Evolutionary conservation across 2,113 vertebrate species (phyloP), one percentile per base, ranked within the genome.

Genomic region (Podarcis raffonei): DNA sequence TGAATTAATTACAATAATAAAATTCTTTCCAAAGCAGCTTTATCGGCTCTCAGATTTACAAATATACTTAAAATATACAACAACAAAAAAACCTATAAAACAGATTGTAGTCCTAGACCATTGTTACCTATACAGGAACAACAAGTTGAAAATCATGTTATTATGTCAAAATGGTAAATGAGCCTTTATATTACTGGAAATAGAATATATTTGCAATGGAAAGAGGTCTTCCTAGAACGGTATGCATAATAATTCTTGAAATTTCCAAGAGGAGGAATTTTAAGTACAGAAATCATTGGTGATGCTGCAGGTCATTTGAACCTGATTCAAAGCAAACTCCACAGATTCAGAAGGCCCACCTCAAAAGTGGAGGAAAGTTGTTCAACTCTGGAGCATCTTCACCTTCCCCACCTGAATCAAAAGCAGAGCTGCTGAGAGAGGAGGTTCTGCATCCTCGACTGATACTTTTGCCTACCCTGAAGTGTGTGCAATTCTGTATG

Each of bases 101-200:
- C 4, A 25, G 37, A 8, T 80, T 48, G 22, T 5, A n/a, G 42
- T 16, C 62, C 1, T 57, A 57, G 42, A 57, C 27, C 15, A 59
- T 81, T 39, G 69, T 42, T 71, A n/a, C n/a, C 8, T 30, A 16
- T 69, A 1, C n/a, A 6, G 12, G 59, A 1, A 35, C 8, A 4
- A 53, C 65, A 5, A 3, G 1, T 0, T 0, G 35, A 39, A 76
- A 68, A 84, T n/a, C 20, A 30, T 25, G 11, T 27, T 25, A 0
- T 27, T 39, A 3, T 69, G 77, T 59, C 25, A 72, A 20, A 62
- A 82, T 35, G 65, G 57, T n/a, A 87, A 35, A 74, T 53, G 35
- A 3, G 20, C 72, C 27, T 5, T 32, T 6, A 15, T 66, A 20
- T 12, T 0, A n/a, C 35, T 75, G 35, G 30, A 53, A 72, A 59